Evolutionary conservation across 2,113 vertebrate species (phyloP), one percentile per base, ranked within the genome.

Genomic region (Zosterops borbonicus): DNA sequence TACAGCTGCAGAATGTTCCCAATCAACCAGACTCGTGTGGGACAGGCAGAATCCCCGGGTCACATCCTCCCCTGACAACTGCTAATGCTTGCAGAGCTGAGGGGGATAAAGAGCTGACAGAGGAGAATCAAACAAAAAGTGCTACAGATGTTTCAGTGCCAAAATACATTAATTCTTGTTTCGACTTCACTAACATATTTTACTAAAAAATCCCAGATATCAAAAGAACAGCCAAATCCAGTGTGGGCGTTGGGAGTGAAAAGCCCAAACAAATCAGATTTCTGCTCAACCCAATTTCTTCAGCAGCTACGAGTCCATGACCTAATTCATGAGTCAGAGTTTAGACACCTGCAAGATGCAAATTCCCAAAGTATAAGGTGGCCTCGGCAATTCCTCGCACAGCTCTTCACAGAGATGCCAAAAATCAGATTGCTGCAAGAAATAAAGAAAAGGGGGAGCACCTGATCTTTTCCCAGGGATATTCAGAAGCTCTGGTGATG

Each of bases 201-300:
- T 58, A 68, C 35, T 69, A 46, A 79, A 84, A 84, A 82, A n/a
- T 68, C 81, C n/a, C 28, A 44, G 37, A 3, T 70, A 55, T 31
- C 44, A 55, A 52, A 90, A 67, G 55, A 67, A 29, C 39, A 65
- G 49, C 33, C 70, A 73, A 79, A 79, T 19, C 49, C 70, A 83
- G 49, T 1, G 12, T 9, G 6, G 44, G n/a, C 2, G 5, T n/a
- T 56, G 46, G 31, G 2, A 92, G 58, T 21, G 49, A 85, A 83
- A 83, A 84, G 55, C 28, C 37, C 41, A 58, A 62, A 76, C 17
- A 60, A 59, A 12, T 20, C 25, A 83, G 55, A 52, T 49, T 78
- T 87, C 58, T 87, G 69, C 74, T 85, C 56, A 62, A 49, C 60
- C 46, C 23, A 71, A 46, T 89, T 91, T 58, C 81, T 92, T 46